phyloP scores from a whole-genome alignment of 1,140 invertebrate genomes.

The Elymnias hypermnestra region DNA sequence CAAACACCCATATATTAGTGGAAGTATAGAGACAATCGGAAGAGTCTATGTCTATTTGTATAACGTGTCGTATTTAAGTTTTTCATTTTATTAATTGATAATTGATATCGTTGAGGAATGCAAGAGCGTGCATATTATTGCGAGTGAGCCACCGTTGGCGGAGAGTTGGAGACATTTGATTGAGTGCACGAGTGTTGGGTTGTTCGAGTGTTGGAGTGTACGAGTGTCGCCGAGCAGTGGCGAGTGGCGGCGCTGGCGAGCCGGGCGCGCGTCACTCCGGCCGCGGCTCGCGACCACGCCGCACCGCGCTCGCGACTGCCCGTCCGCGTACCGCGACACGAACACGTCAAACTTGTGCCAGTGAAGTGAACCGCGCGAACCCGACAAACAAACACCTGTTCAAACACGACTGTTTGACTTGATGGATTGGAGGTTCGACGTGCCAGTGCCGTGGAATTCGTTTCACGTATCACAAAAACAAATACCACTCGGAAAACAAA shows the following conservation, averaged over 20 bases:
- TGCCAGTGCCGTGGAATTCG: constrained; percentile 41
- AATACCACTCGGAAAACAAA: constrained; percentile 60
- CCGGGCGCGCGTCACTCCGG: constrained; percentile 57
- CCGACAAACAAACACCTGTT: too few species aligned
- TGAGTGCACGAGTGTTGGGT: constrained; percentile 26
- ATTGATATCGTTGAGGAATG: too few species aligned
- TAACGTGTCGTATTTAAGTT: too few species aligned
- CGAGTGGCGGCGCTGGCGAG: constrained; percentile 32
- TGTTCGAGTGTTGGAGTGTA: background rate
- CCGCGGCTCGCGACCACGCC: constrained; percentile 54
- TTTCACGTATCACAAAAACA: constrained; percentile 54
- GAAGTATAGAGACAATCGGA: too few species aligned
- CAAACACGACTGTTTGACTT: constrained; percentile 49
- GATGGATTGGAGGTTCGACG: constrained; percentile 44
- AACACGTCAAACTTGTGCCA: constrained; percentile 39
- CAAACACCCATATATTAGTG: too few species aligned
- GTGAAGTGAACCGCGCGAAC: constrained; percentile 33
- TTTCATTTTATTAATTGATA: too few species aligned
- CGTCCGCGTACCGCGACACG: constrained; percentile 37
- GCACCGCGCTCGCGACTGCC: constrained; percentile 35
- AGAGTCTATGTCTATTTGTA: too few species aligned
- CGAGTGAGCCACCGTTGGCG: constrained; percentile 6
- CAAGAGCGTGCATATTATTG: constrained; percentile 31
- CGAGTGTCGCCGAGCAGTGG: constrained; percentile 17
- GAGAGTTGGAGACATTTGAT: constrained; percentile 33